Evolutionary conservation across 2,797 vertebrate genomes (phyloP).

Genomic region (Oryzias sinensis): DNA sequence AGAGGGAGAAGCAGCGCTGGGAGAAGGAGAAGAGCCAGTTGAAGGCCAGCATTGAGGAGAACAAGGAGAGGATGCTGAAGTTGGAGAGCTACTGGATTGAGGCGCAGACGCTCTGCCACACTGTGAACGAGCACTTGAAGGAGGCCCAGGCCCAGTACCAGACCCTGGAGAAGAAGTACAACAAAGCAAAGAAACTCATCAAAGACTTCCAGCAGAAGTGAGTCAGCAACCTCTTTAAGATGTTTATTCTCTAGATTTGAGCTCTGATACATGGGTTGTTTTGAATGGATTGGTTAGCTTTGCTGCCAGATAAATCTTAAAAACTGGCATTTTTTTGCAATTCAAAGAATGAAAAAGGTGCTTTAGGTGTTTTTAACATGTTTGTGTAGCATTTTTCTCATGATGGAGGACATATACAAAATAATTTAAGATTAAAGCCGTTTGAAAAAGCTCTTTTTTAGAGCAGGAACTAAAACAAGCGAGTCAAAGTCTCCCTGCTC

Average conservation of each 20-base stretch:
- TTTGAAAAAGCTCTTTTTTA: too few relatives aligned
- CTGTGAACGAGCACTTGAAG: conserved; percentile 96
- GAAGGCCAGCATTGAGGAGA: conserved; percentile 97
- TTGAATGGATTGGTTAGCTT: too few relatives aligned
- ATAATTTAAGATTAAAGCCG: too few relatives aligned
- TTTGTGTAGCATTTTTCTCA: too few relatives aligned
- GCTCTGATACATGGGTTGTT: too few relatives aligned
- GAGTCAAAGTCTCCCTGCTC: too few relatives aligned
- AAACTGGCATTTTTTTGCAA: too few relatives aligned
- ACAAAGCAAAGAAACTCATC: conserved; percentile 98
- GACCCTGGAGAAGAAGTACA: conserved; percentile 97
- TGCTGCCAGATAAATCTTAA: too few relatives aligned
- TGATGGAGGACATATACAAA: too few relatives aligned
- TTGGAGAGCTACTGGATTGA: conserved; percentile 99
- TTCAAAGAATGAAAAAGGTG: too few relatives aligned
- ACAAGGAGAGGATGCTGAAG: conserved; percentile 97
- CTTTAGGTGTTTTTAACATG: too few relatives aligned
- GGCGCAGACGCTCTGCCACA: conserved; percentile 96
- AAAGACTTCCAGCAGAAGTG: conserved; percentile 99
- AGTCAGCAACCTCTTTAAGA: conserved; percentile 50
- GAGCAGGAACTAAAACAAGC: too few relatives aligned
- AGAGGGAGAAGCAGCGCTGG: conserved; percentile 96
- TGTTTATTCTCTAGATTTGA: not conserved
- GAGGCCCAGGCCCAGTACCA: conserved; percentile 97
- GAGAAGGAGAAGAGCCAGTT: conserved; percentile 94